phyloP scores from a whole-genome alignment of 2,888 invertebrate genomes.

The Drosophila niveifrons region DNA sequence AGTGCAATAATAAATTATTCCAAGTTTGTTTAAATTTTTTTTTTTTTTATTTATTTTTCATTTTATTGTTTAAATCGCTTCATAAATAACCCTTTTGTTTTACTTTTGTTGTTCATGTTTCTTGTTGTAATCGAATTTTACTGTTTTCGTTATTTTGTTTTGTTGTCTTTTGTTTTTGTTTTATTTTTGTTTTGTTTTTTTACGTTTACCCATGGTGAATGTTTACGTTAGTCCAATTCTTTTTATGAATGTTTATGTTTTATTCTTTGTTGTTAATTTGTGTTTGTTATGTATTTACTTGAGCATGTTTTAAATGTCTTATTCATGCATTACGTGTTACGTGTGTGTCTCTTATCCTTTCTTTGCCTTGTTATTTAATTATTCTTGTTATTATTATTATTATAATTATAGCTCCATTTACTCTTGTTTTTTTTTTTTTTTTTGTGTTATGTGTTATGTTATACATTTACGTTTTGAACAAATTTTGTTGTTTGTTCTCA shows the following conservation, averaged over 20 bases:
- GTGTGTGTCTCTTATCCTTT: constrained; percentile 32
- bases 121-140: constrained; percentile 62
- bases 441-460: constrained; percentile 46
- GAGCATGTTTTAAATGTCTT: constrained; percentile 61
- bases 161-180: constrained; percentile 27
- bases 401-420: constrained; percentile 67
- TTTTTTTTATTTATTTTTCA: constrained; percentile 61
- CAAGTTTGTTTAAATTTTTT: constrained; percentile 59
- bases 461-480: constrained; percentile 70
- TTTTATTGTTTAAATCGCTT: constrained; percentile 80
- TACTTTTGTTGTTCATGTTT: constrained; percentile 40
- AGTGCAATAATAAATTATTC: constrained; percentile 41
- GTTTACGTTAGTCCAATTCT: constrained; percentile 56
- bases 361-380: constrained; percentile 35
- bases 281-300: constrained; percentile 60
- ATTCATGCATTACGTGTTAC: constrained; percentile 59
- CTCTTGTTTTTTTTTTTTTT: constrained; percentile 38
- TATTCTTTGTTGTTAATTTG: constrained; percentile 41
- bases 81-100: constrained; percentile 69
- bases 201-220: constrained; percentile 57
- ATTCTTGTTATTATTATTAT: constrained; percentile 41
- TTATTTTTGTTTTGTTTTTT: constrained; percentile 19
- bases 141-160: constrained; percentile 42
- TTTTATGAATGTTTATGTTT: constrained; percentile 55
- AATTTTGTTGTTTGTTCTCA: constrained; percentile 63